These are phyloP conservation scores for Megaceryle torquata DNA, from an alignment of 2,113 vertebrate species.

Conservation along the genomic window DNA sequence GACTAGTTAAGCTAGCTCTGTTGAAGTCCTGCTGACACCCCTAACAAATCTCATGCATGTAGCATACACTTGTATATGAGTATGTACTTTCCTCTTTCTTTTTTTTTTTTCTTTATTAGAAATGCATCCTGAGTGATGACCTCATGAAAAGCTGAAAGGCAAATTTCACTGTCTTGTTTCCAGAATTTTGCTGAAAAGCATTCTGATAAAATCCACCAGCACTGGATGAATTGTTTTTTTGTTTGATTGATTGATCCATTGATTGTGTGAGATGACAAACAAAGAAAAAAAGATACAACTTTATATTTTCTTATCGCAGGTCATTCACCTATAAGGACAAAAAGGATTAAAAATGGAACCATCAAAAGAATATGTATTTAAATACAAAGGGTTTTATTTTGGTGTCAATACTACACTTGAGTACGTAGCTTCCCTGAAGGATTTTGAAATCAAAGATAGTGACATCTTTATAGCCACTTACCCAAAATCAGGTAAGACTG, in stretches of 20 bases:
- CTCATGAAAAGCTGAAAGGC: not conserved
- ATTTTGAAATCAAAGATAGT: conserved; percentile 68
- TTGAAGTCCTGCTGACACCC: not conserved
- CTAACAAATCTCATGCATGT: not conserved
- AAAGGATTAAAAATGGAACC: not conserved
- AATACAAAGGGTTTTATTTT: conserved; percentile 71
- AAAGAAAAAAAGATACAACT: not conserved
- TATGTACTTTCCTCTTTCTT: not conserved
- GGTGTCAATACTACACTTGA: not conserved
- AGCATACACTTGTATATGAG: no score
- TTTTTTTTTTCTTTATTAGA: not conserved
- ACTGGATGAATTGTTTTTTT: not conserved
- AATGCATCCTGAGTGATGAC: not conserved
- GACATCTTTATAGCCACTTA: conserved; percentile 72
- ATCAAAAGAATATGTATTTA: not conserved
- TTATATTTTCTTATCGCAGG: not conserved
- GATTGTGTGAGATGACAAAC: not conserved
- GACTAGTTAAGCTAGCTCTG: not conserved
- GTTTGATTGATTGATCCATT: not conserved
- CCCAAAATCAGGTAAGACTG: conserved; percentile 69
- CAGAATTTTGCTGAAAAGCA: not conserved
- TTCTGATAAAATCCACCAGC: not conserved
- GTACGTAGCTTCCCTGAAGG: conserved; percentile 66
- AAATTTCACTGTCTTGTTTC: not conserved
- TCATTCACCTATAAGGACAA: not conserved